phyloP scores from a whole-genome alignment of 2,113 vertebrate species.

The Chionodraco myersi region DNA sequence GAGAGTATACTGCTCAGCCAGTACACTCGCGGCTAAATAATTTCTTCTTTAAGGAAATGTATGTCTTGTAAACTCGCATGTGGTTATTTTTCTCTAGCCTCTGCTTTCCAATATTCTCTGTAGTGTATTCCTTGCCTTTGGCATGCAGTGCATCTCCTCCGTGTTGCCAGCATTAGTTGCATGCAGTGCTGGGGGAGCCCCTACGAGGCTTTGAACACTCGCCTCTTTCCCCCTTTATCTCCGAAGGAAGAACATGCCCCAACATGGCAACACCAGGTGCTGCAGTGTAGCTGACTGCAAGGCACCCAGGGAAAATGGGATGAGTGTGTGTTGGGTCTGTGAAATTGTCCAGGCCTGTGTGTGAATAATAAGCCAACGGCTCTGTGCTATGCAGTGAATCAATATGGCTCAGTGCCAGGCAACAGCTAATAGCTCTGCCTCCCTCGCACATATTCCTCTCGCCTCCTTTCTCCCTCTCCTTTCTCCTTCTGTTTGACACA shows the following conservation, averaged over 20 bases:
- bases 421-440: conserved; percentile 46
- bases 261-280: conserved; percentile 60
- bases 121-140: conserved; percentile 4
- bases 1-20: neutral
- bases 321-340: conserved; percentile 28
- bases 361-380: conserved; percentile 51
- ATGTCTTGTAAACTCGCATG: neutral
- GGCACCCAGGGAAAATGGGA: conserved; percentile 55
- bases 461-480: neutral
- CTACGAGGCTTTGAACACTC: conserved; percentile 34
- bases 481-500: conserved; percentile 15
- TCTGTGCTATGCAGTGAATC: conserved; percentile 64
- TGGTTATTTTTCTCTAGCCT: conserved; percentile 37
- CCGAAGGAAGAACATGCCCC: conserved; percentile 41
- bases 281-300: conserved; percentile 51
- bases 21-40: conserved; percentile 22
- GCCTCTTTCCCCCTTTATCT: conserved; percentile 20
- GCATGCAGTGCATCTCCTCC: conserved; percentile 4
- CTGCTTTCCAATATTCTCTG: conserved; percentile 7
- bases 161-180: conserved; percentile 12
- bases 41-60: conserved; percentile 21
- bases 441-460: conserved; percentile 26
- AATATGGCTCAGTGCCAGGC: conserved; percentile 64
- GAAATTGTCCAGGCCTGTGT: conserved; percentile 56
- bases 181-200: conserved; percentile 14